These are phyloP conservation scores for Montipora efflorescens DNA, from an alignment of 64 coral and sea anemone genomes.

Conservation along the genomic window DNA sequence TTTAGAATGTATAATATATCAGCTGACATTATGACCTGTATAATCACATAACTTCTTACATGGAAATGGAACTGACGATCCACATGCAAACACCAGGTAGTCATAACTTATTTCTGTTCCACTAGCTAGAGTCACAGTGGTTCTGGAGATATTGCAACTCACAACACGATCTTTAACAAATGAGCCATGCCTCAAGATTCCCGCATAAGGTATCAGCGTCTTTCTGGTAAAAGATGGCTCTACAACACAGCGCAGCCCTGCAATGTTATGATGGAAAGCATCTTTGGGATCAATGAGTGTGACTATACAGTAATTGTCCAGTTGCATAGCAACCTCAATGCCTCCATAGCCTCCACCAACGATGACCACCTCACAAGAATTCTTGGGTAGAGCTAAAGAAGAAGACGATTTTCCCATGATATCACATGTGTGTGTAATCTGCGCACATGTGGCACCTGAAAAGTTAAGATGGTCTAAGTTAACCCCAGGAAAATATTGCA, in stretches of 20 bases:
- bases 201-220: constrained; percentile 86
- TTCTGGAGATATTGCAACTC: constrained; percentile 76
- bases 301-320: constrained; percentile 93
- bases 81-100: constrained; percentile 92
- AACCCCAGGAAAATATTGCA: too few relatives aligned
- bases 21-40: too few relatives aligned
- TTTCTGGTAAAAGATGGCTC: constrained; percentile 78
- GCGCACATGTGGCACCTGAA: neutral
- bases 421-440: constrained; percentile 1
- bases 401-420: constrained; percentile 86
- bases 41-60: constrained; percentile 40
- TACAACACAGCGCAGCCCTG: constrained; percentile 63
- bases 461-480: neutral
- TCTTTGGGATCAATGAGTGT: constrained; percentile 88
- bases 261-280: constrained; percentile 83
- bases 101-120: constrained; percentile 83
- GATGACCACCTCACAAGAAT: constrained; percentile 80
- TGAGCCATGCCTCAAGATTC: constrained; percentile 58
- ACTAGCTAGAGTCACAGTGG: constrained; percentile 70
- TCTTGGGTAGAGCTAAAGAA: constrained; percentile 55
- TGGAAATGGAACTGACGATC: constrained; percentile 93
- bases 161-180: constrained; percentile 82
- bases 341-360: constrained; percentile 92
- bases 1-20: too few relatives aligned
- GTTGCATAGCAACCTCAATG: constrained; percentile 45